A percentile compares a stretch with the other conserved stretches of the same genome.
Conservation (phyloP, 2,888 invertebrate species). For the Capitulum mitella region DNA sequence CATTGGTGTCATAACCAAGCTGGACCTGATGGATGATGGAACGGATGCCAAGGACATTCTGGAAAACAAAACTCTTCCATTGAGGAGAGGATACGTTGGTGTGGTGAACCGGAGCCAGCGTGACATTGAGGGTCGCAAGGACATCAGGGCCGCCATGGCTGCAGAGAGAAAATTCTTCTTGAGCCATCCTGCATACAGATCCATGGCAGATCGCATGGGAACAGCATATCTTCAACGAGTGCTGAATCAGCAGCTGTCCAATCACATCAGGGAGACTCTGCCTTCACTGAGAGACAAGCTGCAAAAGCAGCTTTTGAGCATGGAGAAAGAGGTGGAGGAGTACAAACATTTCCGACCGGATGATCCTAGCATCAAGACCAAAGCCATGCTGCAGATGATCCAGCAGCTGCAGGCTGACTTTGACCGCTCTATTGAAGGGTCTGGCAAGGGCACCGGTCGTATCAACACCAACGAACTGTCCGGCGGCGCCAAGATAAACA, state of each 20-base stretch:
- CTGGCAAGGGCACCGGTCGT: conserved; percentile 81
- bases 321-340: conserved; percentile 99
- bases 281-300: conserved; percentile 91
- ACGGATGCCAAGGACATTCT: conserved; percentile 97
- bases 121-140: conserved; percentile 97
- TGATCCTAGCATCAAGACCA: conserved; percentile 97
- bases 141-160: conserved; percentile 86
- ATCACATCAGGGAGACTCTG: conserved; percentile 96
- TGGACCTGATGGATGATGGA: conserved; percentile 99
- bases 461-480: conserved; percentile 96
- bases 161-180: conserved; percentile 98
- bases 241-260: conserved; percentile 95
- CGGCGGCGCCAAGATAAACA: conserved; percentile 97
- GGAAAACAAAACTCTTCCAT: conserved; percentile 90
- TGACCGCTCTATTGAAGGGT: conserved; percentile 96
- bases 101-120: conserved; percentile 98
- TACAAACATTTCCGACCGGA: conserved; percentile 98
- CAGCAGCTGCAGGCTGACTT: conserved; percentile 96
- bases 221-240: conserved; percentile 94
- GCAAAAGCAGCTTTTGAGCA: conserved; percentile 85
- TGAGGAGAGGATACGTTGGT: conserved; percentile 93
- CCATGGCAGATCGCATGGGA: conserved; percentile 94
- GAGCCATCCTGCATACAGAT: conserved; percentile 92
- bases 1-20: conserved; percentile 97
- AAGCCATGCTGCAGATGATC: conserved; percentile 99